phyloP scores from a whole-genome alignment of 92 coral and sea anemone species.

The Chrysogorgia sp. region DNA sequence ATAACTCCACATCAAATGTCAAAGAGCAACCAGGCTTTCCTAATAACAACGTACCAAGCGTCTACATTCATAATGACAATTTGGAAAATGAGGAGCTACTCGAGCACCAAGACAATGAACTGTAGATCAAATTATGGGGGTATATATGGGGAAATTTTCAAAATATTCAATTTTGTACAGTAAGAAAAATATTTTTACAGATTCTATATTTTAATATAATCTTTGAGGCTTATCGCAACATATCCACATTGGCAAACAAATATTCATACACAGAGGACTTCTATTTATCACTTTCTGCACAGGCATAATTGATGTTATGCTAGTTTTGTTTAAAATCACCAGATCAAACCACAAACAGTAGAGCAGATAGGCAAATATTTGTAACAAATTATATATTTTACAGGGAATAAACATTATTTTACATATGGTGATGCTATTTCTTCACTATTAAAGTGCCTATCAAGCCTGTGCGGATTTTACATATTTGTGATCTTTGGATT shows the following conservation, averaged over 20 bases:
- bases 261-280: background rate
- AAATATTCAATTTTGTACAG: constrained; percentile 1
- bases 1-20: constrained; percentile 1
- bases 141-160: background rate
- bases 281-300: background rate
- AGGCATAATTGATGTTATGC: background rate
- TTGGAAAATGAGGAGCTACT: constrained; percentile 12
- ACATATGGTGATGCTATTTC: no score
- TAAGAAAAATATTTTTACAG: constrained; percentile 10
- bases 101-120: background rate
- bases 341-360: no score
- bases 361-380: no score
- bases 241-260: background rate
- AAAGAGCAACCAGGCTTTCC: background rate
- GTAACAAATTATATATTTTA: no score
- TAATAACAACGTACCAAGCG: constrained; percentile 8
- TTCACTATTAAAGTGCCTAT: no score
- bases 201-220: constrained; percentile 41
- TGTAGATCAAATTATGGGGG: background rate
- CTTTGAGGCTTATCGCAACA: background rate
- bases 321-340: no score
- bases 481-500: no score
- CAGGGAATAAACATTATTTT: no score
- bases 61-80: constrained; percentile 2
- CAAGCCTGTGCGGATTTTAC: no score